A percentile compares a stretch with the other conserved stretches of the same genome.
phyloP scores from a whole-genome alignment of 2,888 invertebrate species.

The Atherix ibis region DNA sequence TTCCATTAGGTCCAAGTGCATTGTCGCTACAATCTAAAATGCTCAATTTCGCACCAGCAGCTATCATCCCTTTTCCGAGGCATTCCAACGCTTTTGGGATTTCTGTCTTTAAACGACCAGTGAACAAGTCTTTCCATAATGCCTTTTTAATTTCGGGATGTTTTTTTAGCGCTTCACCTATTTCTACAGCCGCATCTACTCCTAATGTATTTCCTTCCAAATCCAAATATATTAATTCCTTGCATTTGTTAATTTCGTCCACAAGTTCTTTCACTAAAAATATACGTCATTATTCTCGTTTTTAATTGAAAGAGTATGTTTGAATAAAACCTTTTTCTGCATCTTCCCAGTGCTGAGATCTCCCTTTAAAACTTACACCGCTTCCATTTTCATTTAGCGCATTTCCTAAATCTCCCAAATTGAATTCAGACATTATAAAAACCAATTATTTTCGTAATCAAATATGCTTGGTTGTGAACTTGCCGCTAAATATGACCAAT shows the following conservation, averaged over 20 bases:
- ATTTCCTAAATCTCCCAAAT: slow-evolving; percentile 11
- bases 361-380: slow-evolving; percentile 70
- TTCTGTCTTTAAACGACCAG: slow-evolving; percentile 85
- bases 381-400: slow-evolving; percentile 18
- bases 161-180: slow-evolving; percentile 60
- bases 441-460: background rate
- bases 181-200: slow-evolving; percentile 70
- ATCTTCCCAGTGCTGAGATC: slow-evolving; percentile 59
- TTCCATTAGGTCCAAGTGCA: slow-evolving; percentile 91
- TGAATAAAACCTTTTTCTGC: slow-evolving; percentile 55
- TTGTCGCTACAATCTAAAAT: slow-evolving; percentile 92
- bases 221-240: slow-evolving; percentile 54
- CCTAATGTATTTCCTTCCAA: slow-evolving; percentile 90
- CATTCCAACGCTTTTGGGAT: slow-evolving; percentile 76
- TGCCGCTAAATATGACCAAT: too few relatives aligned
- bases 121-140: slow-evolving; percentile 93
- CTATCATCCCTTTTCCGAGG: slow-evolving; percentile 66
- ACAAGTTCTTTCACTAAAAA: slow-evolving; percentile 54
- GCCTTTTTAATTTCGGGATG: slow-evolving; percentile 70
- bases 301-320: slow-evolving; percentile 2
- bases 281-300: slow-evolving; percentile 5
- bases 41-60: slow-evolving; percentile 60
- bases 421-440: slow-evolving; percentile 7
- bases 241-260: slow-evolving; percentile 55
- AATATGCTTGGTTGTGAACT: background rate